phyloP scores from a whole-genome alignment of 2,113 vertebrate genomes.

The Sciurus niger region DNA sequence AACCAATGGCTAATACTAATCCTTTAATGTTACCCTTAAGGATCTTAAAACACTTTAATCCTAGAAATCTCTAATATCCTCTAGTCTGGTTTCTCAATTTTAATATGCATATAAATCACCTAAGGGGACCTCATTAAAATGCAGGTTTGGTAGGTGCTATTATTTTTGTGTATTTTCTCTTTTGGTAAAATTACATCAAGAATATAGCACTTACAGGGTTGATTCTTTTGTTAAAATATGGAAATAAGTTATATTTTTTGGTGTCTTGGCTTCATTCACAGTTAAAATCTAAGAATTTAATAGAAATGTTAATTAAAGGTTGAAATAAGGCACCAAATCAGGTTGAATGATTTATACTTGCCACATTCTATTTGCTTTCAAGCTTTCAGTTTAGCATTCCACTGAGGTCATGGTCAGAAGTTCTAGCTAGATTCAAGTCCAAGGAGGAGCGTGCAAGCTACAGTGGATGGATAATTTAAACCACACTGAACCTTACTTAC shows the following conservation, averaged over 20 bases:
- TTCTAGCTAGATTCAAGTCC: conserved; percentile 38
- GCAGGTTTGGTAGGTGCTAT: neutral
- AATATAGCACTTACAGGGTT: neutral
- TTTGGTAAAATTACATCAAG: conserved; percentile 43
- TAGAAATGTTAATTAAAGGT: conserved; percentile 48
- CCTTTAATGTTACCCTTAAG: conserved; percentile 38
- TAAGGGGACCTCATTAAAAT: conserved; percentile 25
- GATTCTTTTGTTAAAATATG: conserved; percentile 47
- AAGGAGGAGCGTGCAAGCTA: conserved; percentile 4
- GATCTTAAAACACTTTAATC: conserved; percentile 20
- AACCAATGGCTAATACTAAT: neutral
- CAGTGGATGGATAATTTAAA: neutral
- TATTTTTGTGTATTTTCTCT: conserved; percentile 48
- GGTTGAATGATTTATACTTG: conserved; percentile 35
- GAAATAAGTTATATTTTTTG: conserved; percentile 49
- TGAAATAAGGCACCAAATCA: conserved; percentile 45
- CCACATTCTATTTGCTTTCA: conserved; percentile 30
- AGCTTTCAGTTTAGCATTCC: neutral
- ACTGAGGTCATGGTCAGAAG: neutral
- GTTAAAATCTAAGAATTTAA: conserved; percentile 48
- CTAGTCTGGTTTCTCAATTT: conserved; percentile 9
- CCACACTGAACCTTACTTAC: neutral
- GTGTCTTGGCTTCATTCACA: neutral
- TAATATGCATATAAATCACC: neutral
- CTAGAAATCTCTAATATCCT: conserved; percentile 40